phyloP scores from a whole-genome alignment of 2,113 vertebrate species.

The Urocitellus parryii region DNA sequence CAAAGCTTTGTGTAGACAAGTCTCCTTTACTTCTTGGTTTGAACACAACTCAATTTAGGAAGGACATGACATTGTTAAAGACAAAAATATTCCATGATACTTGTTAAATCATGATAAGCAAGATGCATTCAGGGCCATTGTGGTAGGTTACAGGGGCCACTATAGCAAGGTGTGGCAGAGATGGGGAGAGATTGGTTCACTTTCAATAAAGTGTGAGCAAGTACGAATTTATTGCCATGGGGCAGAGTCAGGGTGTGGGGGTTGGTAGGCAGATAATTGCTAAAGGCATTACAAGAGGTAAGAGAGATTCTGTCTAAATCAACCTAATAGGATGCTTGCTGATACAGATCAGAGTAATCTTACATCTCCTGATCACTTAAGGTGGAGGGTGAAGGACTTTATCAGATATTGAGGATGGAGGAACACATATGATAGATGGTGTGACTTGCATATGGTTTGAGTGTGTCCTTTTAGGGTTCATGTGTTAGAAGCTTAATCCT shows the following conservation, averaged over 20 bases:
- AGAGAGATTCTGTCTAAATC: neutral
- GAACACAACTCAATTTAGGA: neutral
- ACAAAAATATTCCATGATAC: neutral
- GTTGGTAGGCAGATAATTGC: neutral
- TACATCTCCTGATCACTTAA: neutral
- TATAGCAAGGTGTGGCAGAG: neutral
- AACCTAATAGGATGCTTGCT: neutral
- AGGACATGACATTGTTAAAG: neutral
- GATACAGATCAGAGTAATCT: neutral
- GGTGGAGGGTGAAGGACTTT: neutral
- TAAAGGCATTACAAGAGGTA: neutral
- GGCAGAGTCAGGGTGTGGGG: neutral
- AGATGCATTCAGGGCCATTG: neutral
- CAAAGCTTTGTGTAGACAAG: neutral
- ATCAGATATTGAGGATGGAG: too few species aligned
- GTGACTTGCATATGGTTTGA: neutral
- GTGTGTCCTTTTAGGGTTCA: neutral
- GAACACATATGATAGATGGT: neutral
- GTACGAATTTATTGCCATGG: neutral
- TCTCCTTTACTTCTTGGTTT: neutral
- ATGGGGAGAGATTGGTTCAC: neutral
- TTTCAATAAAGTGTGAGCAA: neutral
- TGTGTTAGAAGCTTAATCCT: neutral
- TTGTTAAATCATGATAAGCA: neutral
- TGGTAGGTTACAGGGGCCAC: neutral